Evolutionary conservation across 1,140 invertebrate genomes (phyloP).

Genomic region (Eriosoma lanigerum): DNA sequence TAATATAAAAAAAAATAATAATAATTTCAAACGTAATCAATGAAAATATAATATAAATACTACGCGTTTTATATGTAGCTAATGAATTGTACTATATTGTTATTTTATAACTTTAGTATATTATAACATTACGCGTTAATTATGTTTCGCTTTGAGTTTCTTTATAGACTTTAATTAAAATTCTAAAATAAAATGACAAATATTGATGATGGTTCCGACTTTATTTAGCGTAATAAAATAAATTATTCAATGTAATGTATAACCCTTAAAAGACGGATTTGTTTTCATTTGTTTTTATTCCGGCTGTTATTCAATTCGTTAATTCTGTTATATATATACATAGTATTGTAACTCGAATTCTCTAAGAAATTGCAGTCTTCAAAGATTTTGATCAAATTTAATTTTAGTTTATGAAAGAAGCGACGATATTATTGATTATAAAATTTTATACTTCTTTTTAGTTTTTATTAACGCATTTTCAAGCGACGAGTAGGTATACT

Average conservation of each 20-base stretch:
- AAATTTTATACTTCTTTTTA: not conserved
- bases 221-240: not conserved
- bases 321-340: not conserved
- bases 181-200: slow-evolving; percentile 4
- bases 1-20: no score
- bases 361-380: not conserved
- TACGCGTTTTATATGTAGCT: no score
- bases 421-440: not conserved
- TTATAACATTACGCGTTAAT: no score
- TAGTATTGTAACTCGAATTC: not conserved
- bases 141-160: no score
- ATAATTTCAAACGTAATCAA: no score
- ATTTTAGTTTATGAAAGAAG: not conserved
- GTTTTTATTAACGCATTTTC: not conserved
- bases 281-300: slow-evolving; percentile 11
- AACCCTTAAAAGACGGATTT: not conserved
- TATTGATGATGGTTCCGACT: slow-evolving; percentile 6
- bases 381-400: not conserved
- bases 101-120: no score
- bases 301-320: not conserved
- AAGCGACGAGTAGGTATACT: not conserved
- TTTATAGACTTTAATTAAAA: not conserved
- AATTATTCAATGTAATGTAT: not conserved
- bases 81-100: no score
- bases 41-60: no score